phyloP scores from a whole-genome alignment of 2,113 vertebrate genomes.

The Pseudolaguvia tuberculata region DNA sequence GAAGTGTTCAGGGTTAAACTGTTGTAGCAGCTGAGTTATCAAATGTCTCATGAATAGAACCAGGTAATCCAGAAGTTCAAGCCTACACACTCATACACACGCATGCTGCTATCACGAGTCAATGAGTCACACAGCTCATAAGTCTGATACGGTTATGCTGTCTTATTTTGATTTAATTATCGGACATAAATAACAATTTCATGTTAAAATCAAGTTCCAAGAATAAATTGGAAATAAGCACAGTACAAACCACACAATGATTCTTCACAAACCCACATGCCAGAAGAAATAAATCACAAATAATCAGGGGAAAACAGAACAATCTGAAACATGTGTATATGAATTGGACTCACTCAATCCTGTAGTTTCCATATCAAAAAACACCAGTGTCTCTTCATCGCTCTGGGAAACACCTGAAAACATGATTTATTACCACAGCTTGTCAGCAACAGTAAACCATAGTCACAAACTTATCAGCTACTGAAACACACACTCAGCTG shows the following conservation, averaged over 20 bases:
- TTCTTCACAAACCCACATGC: neutral
- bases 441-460: slow-evolving; percentile 20
- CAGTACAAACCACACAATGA: neutral
- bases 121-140: too few species aligned
- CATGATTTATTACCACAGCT: neutral
- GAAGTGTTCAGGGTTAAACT: neutral
- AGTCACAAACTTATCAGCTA: too few species aligned
- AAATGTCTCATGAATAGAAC: neutral
- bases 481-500: neutral
- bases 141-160: neutral
- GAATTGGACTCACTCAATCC: slow-evolving; percentile 56
- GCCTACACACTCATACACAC: neutral
- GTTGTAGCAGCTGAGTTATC: neutral
- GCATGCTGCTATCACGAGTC: neutral
- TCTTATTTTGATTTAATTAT: neutral
- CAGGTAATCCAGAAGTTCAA: neutral
- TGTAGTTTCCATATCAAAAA: slow-evolving; percentile 70
- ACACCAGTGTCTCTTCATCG: slow-evolving; percentile 45
- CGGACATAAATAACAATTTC: too few species aligned
- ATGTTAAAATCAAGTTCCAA: neutral
- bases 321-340: neutral
- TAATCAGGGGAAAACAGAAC: neutral
- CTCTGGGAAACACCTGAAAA: slow-evolving; percentile 46
- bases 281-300: neutral
- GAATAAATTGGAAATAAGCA: neutral